Evolutionary conservation across 37 sponge, comb jelly and placozoan species (phyloP).

Genomic region (Oopsacas minuta): DNA sequence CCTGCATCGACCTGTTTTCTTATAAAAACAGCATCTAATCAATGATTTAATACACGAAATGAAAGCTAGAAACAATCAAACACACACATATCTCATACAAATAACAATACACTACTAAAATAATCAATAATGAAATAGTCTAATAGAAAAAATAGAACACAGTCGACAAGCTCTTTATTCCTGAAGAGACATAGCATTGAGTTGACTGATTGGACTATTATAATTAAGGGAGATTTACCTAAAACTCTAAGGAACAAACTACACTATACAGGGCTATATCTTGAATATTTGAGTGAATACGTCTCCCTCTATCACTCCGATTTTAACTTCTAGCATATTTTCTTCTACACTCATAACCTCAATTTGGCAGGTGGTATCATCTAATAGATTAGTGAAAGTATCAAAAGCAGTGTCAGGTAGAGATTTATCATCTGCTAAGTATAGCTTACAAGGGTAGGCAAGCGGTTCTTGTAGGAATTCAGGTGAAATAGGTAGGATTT

Average conservation of each 20-base stretch:
- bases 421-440: not conserved
- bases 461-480: not conserved
- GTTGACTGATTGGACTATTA: not conserved
- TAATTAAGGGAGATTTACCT: not conserved
- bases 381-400: not conserved
- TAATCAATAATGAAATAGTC: not conserved
- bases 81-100: not conserved
- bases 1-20: too few relatives aligned
- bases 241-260: not conserved
- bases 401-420: not conserved
- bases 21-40: too few relatives aligned
- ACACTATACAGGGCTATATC: not conserved
- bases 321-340: not conserved
- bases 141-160: not conserved
- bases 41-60: not conserved
- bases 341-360: not conserved
- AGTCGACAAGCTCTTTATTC: not conserved
- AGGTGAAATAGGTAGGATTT: not conserved
- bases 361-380: not conserved
- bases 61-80: not conserved
- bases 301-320: not conserved
- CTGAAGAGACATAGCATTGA: not conserved
- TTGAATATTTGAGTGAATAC: not conserved
- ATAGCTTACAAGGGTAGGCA: not conserved
- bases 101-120: not conserved